These are phyloP conservation scores for Agonopterix heracliana DNA, from an alignment of 2,888 invertebrate genomes.

Conservation along the genomic window DNA sequence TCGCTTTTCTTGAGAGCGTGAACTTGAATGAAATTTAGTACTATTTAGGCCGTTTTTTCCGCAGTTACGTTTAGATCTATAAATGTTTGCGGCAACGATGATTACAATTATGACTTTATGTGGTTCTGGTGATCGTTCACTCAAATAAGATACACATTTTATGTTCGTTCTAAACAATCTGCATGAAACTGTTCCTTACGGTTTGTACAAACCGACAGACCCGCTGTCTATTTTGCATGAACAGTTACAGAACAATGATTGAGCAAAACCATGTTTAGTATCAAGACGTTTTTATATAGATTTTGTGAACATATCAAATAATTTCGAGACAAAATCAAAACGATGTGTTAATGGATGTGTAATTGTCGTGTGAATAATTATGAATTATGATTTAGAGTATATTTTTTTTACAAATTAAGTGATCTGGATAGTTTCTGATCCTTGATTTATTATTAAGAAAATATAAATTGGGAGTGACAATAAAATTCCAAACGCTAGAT, in stretches of 20 bases:
- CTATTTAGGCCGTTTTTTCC: constrained; percentile 16
- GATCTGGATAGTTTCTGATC: too few relatives aligned
- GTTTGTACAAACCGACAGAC: too few relatives aligned
- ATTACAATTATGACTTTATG: too few relatives aligned
- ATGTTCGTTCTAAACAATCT: too few relatives aligned
- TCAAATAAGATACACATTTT: too few relatives aligned
- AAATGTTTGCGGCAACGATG: constrained; percentile 1
- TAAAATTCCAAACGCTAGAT: constrained; percentile 24
- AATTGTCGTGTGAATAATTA: background rate
- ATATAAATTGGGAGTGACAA: constrained; percentile 43
- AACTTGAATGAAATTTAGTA: constrained; percentile 20
- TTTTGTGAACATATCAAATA: constrained; percentile 52
- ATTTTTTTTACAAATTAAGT: too few relatives aligned
- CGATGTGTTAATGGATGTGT: background rate
- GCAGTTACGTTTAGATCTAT: constrained; percentile 10
- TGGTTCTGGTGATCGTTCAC: too few relatives aligned
- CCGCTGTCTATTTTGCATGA: too few relatives aligned
- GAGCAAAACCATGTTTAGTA: constrained; percentile 41
- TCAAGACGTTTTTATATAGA: constrained; percentile 18
- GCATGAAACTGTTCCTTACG: too few relatives aligned
- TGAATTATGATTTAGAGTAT: background rate
- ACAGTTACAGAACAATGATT: constrained; percentile 40
- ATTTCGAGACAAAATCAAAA: constrained; percentile 16
- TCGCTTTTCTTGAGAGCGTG: constrained; percentile 33
- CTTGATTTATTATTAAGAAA: constrained; percentile 3